Percentiles rank a stretch among this genome's conserved stretches.
These are phyloP conservation scores for Isichthys henryi DNA, from an alignment of 2,113 vertebrate species.

Conservation along the genomic window DNA sequence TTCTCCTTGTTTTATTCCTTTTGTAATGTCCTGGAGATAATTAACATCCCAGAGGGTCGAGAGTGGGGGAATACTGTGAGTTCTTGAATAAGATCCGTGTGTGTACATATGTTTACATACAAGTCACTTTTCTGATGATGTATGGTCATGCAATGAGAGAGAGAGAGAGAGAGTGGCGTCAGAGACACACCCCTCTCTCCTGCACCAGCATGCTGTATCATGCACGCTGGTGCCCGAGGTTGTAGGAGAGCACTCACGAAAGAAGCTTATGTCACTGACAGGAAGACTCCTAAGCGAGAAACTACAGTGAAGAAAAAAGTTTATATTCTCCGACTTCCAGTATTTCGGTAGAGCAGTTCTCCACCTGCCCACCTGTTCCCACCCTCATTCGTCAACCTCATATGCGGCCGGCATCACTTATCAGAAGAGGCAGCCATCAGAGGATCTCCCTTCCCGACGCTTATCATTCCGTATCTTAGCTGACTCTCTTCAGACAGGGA, in stretches of 20 bases:
- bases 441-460: background rate
- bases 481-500: background rate
- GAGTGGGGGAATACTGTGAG: background rate
- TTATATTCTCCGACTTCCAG: background rate
- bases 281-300: background rate
- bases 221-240: background rate
- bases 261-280: background rate
- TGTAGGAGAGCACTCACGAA: background rate
- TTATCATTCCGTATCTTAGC: background rate
- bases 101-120: background rate
- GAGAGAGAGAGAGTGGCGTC: background rate
- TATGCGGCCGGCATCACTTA: background rate
- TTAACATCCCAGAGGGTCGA: conserved; percentile 7
- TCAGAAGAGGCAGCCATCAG: background rate
- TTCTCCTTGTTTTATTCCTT: conserved; percentile 8
- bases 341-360: background rate
- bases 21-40: conserved; percentile 36
- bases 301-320: background rate
- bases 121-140: background rate
- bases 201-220: background rate
- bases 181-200: background rate
- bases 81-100: background rate
- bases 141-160: too few species aligned
- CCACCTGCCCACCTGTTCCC: background rate
- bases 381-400: background rate